Conservation (phyloP, 2,888 invertebrate species). For the Tachina lurida region DNA sequence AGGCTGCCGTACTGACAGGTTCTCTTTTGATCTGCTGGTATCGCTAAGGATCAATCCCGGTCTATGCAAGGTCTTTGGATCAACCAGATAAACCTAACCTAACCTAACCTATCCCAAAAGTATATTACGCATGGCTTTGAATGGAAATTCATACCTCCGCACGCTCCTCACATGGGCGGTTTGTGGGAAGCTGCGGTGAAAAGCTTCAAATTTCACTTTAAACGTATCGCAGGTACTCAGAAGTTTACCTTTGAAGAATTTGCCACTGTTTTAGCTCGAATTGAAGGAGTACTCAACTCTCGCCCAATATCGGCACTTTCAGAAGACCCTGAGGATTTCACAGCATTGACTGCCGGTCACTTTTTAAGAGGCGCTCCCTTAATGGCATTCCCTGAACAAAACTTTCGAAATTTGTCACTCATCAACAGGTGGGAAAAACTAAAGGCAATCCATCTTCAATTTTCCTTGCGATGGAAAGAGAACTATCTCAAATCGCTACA, state of each 20-base stretch:
- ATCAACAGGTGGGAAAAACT: not conserved
- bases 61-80: no score
- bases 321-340: no score
- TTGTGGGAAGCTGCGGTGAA: slow-evolving; percentile 49
- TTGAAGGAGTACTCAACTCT: no score
- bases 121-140: slow-evolving; percentile 48
- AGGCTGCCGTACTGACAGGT: no score
- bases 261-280: not conserved
- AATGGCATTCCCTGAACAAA: slow-evolving; percentile 36
- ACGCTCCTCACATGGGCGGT: slow-evolving; percentile 52
- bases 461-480: not conserved
- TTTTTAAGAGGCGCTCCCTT: slow-evolving; percentile 12
- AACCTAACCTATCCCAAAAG: no score
- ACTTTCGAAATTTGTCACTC: not conserved
- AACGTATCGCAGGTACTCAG: no score
- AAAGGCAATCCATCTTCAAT: not conserved
- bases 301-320: no score
- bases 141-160: slow-evolving; percentile 43
- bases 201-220: not conserved
- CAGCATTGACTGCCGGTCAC: slow-evolving; percentile 55
- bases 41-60: no score
- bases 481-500: not conserved
- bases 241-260: no score
- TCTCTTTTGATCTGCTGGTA: no score
- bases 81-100: no score